A percentile compares a stretch with the other conserved stretches of the same genome.
These are phyloP conservation scores for Brachyhypopomus gauderio DNA, from an alignment of 2,113 vertebrate genomes.

Conservation along the genomic window DNA sequence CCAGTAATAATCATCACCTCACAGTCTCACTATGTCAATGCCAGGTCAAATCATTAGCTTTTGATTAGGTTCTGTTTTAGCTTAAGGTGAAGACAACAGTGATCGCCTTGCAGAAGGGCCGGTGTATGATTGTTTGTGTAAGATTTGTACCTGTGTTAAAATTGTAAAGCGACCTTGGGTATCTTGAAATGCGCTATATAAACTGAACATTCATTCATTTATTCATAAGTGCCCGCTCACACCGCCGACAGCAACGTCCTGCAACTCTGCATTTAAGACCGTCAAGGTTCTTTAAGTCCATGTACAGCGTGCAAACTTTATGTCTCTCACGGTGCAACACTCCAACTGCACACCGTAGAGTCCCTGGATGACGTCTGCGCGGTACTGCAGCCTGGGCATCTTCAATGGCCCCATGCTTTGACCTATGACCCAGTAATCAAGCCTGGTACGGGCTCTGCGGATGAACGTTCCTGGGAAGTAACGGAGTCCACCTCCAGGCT, in stretches of 20 bases:
- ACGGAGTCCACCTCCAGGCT: slow-evolving; percentile 48
- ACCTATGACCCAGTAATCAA: slow-evolving; percentile 20
- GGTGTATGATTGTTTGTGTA: too few species aligned
- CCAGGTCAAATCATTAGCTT: background rate
- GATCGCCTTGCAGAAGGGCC: background rate
- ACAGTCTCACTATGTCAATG: background rate
- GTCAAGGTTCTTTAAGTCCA: too few species aligned
- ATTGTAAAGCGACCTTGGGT: too few species aligned
- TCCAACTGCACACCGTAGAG: too few species aligned
- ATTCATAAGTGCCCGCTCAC: background rate
- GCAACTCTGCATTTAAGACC: too few species aligned
- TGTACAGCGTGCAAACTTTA: too few species aligned
- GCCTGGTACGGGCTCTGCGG: background rate
- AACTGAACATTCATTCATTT: too few species aligned
- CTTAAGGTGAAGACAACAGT: background rate
- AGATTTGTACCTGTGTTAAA: too few species aligned
- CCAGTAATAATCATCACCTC: slow-evolving; percentile 3
- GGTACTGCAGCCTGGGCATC: background rate
- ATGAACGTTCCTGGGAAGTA: background rate
- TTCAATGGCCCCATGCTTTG: background rate
- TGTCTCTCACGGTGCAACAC: too few species aligned
- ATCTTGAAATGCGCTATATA: too few species aligned
- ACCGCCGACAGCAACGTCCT: too few species aligned
- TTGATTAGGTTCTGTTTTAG: background rate
- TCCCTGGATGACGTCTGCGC: too few species aligned